Conservation (phyloP, 2,797 vertebrate genomes). For the Kryptolebias ocellatus region DNA sequence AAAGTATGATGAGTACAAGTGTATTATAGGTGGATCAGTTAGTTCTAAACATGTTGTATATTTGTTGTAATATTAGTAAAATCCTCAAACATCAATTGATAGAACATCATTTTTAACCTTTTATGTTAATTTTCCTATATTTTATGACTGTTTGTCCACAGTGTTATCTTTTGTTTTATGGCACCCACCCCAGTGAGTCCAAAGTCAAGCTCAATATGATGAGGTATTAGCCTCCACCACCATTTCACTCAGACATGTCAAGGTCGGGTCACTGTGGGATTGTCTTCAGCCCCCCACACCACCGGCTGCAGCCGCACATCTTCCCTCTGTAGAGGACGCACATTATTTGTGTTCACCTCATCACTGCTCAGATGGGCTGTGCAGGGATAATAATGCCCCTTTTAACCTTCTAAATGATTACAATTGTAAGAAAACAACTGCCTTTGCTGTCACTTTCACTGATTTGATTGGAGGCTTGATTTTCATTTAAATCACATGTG, state of each 20-base stretch:
- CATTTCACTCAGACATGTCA: constrained; percentile 81
- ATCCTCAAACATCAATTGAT: not conserved
- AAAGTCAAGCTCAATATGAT: constrained; percentile 83
- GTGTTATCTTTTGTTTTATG: constrained; percentile 83
- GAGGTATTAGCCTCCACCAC: constrained; percentile 79
- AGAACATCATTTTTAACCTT: constrained; percentile 4
- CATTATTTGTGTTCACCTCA: constrained; percentile 80
- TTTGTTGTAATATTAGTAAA: not conserved
- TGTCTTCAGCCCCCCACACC: constrained; percentile 64
- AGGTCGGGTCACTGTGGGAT: constrained; percentile 81
- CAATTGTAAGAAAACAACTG: constrained; percentile 65
- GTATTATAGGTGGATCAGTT: too few species aligned
- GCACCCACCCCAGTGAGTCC: constrained; percentile 62
- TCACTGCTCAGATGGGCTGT: constrained; percentile 78
- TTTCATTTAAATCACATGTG: constrained; percentile 24
- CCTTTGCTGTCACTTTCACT: constrained; percentile 19
- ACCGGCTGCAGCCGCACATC: constrained; percentile 59
- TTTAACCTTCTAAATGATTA: constrained; percentile 80
- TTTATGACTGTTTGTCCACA: constrained; percentile 77
- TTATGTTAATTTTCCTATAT: constrained; percentile 60
- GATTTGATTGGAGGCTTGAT: constrained; percentile 20
- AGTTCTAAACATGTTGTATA: too few species aligned
- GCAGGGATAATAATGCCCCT: constrained; percentile 68
- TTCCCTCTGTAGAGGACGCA: constrained; percentile 63
- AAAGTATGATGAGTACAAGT: too few species aligned